phyloP scores from a whole-genome alignment of 2,888 invertebrate genomes.

The Galerucella pusilla region DNA sequence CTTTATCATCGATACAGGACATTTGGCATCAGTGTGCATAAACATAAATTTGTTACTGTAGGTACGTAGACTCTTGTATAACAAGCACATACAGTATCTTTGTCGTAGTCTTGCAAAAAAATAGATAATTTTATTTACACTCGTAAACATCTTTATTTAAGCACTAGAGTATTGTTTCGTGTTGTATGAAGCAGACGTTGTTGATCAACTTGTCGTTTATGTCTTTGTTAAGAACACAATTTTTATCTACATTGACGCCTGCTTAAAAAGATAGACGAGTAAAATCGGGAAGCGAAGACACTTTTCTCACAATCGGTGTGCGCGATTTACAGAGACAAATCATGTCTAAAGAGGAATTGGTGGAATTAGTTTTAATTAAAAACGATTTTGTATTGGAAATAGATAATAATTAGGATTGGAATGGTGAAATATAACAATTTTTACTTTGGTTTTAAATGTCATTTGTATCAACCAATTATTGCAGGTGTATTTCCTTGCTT shows the following conservation, averaged over 20 bases:
- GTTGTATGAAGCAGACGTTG: constrained; percentile 14
- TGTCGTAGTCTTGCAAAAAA: constrained; percentile 19
- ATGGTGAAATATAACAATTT: no score
- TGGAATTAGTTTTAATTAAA: no score
- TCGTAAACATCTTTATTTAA: constrained; percentile 31
- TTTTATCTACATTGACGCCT: constrained; percentile 3
- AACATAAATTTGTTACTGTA: not conserved
- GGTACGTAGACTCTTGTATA: constrained; percentile 4
- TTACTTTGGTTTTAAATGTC: no score
- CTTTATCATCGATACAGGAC: not conserved
- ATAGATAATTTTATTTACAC: constrained; percentile 32
- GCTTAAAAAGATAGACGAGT: not conserved
- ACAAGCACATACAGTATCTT: constrained; percentile 12
- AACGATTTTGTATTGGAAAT: no score
- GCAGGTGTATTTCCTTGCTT: no score
- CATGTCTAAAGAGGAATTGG: no score
- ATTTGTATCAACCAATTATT: no score
- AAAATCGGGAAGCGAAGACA: not conserved
- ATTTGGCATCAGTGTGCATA: not conserved
- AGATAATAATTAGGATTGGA: no score
- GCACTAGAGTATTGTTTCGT: constrained; percentile 16
- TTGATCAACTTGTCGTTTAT: constrained; percentile 28
- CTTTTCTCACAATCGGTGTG: no score
- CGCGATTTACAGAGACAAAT: no score
- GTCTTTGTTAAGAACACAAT: constrained; percentile 20